Evolutionary conservation across 2,888 invertebrate genomes (phyloP).

Genomic region (Phasia obesa): DNA sequence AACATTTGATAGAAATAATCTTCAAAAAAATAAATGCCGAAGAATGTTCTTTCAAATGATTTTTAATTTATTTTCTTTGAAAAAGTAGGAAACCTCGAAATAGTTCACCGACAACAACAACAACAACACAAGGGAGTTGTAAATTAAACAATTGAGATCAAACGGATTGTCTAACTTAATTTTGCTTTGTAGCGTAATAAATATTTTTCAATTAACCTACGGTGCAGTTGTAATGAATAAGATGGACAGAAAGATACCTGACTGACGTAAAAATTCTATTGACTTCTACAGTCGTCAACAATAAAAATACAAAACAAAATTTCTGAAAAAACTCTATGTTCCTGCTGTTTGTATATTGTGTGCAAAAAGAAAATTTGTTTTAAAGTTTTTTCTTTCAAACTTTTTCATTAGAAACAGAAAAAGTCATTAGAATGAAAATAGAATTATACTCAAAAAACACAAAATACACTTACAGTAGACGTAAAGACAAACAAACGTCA

Average conservation of each 20-base stretch:
- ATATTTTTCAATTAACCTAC: constrained; percentile 34
- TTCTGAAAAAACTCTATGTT: constrained; percentile 18
- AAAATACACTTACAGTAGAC: neutral
- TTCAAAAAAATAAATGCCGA: too few relatives aligned
- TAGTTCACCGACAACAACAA: too few relatives aligned
- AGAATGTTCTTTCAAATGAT: too few relatives aligned
- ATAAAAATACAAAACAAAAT: constrained; percentile 14
- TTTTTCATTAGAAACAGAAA: constrained; percentile 67
- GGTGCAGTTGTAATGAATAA: constrained; percentile 3
- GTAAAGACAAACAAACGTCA: neutral
- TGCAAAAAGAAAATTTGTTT: constrained; percentile 59
- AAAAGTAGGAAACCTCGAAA: too few relatives aligned
- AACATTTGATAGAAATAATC: too few relatives aligned
- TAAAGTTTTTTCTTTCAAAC: constrained; percentile 1
- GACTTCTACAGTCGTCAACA: constrained; percentile 35
- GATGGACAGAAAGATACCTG: constrained; percentile 53
- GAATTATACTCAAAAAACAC: neutral
- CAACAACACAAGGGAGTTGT: too few relatives aligned
- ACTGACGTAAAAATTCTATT: constrained; percentile 53
- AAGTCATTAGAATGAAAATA: constrained; percentile 66
- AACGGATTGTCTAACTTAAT: neutral
- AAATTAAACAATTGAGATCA: too few relatives aligned
- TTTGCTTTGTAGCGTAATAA: neutral
- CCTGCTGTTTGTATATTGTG: constrained; percentile 10
- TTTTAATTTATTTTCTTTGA: too few relatives aligned